Conservation (phyloP, 2,113 vertebrate genomes). For the Saccopteryx bilineata region DNA sequence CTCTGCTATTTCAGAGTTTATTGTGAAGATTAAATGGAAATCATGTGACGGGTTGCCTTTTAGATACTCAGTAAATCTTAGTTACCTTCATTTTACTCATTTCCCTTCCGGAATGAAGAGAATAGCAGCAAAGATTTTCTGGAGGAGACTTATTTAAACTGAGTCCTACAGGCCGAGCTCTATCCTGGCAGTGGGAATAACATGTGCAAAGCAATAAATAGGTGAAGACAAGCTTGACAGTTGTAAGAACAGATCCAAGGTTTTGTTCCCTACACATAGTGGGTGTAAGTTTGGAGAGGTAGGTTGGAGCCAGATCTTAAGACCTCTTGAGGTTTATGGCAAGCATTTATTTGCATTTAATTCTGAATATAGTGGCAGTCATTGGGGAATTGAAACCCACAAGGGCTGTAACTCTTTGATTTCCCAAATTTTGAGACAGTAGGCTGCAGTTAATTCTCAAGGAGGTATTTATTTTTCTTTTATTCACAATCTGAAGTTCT, state of each 20-base stretch:
- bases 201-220: background rate
- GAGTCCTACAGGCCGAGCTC: background rate
- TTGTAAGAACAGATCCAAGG: background rate
- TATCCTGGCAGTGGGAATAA: background rate
- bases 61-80: constrained; percentile 24
- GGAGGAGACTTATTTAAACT: constrained; percentile 31
- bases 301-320: background rate
- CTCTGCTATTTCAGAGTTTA: background rate
- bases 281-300: background rate
- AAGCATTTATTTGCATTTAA: constrained; percentile 35
- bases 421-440: constrained; percentile 25
- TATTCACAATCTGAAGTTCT: constrained; percentile 35
- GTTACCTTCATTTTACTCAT: constrained; percentile 51
- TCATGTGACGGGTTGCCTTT: constrained; percentile 25
- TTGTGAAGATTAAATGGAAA: constrained; percentile 54
- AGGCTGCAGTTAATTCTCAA: background rate
- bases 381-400: background rate
- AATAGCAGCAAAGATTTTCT: constrained; percentile 7
- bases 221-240: background rate
- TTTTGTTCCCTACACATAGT: background rate
- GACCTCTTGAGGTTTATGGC: background rate
- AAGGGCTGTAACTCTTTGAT: background rate
- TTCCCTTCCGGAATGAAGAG: constrained; percentile 38
- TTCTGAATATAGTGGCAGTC: constrained; percentile 4
- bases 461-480: background rate